Evolutionary conservation across 2,888 invertebrate genomes (phyloP).

Genomic region (Nephrocerus scutellatus): DNA sequence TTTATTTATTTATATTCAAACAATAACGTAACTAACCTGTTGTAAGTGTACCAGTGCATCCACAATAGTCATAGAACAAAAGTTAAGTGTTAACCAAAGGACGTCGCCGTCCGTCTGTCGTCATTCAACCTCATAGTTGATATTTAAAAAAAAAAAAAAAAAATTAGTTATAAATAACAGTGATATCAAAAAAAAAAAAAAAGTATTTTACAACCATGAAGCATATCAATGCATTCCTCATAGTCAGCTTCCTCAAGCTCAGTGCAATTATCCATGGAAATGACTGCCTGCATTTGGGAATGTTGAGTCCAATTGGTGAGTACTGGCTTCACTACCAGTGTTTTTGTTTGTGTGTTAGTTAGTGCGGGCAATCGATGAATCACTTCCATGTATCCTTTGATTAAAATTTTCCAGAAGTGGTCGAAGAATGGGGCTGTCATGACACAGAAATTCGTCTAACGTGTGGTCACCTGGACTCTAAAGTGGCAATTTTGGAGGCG

Average conservation of each 20-base stretch:
- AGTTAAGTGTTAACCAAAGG: no score
- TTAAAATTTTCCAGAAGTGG: constrained; percentile 54
- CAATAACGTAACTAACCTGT: no score
- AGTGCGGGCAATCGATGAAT: background rate
- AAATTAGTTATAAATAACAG: no score
- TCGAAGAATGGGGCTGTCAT: constrained; percentile 57
- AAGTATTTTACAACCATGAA: background rate
- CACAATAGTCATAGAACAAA: no score
- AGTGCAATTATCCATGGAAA: constrained; percentile 14
- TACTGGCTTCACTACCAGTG: no score
- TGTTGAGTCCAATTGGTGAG: constrained; percentile 25
- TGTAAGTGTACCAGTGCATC: no score
- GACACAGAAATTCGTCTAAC: constrained; percentile 56
- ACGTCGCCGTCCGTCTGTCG: no score
- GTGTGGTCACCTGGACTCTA: constrained; percentile 57
- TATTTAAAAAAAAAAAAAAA: no score
- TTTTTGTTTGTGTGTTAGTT: background rate
- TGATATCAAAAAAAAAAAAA: no score
- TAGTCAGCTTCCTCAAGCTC: constrained; percentile 11
- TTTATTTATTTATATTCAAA: no score
- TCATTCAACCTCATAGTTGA: no score
- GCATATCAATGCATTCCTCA: constrained; percentile 12
- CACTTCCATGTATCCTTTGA: background rate
- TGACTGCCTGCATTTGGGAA: constrained; percentile 21
- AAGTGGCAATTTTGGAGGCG: constrained; percentile 59